A percentile compares a stretch with the other conserved stretches of the same genome.
These are phyloP conservation scores for Oncorhynchus clarkii DNA, from an alignment of 2,113 vertebrate species.

Conservation along the genomic window DNA sequence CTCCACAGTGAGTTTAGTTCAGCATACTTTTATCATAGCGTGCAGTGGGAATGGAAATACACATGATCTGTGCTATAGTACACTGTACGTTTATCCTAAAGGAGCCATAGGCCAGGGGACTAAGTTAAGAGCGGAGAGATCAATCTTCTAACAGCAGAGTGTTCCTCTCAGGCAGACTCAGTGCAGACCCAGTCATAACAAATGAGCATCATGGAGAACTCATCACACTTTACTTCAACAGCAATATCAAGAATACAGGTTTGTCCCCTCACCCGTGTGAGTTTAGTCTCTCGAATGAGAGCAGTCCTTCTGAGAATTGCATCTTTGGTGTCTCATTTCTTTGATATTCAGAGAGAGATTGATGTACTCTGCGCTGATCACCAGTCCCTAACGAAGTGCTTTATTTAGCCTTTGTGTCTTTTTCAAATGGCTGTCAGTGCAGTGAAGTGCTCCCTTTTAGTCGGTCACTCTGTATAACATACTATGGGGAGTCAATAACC, in stretches of 20 bases:
- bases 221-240: conserved; percentile 9
- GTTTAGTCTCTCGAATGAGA: conserved; percentile 3
- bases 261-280: conserved; percentile 14
- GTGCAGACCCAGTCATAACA: conserved; percentile 13
- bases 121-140: not conserved
- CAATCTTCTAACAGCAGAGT: not conserved
- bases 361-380: conserved; percentile 35
- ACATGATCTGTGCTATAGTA: not conserved
- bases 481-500: too few species aligned
- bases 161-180: too few species aligned
- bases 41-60: conserved; percentile 25
- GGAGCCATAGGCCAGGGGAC: conserved; percentile 1
- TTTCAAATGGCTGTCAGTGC: conserved; percentile 35
- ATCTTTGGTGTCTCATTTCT: conserved; percentile 24
- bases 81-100: not conserved
- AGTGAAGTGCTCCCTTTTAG: conserved; percentile 19
- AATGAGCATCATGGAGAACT: conserved; percentile 32
- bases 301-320: conserved; percentile 15
- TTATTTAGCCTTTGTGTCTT: conserved; percentile 42
- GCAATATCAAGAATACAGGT: conserved; percentile 11
- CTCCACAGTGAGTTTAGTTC: conserved; percentile 38
- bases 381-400: conserved; percentile 28
- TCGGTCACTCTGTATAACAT: too few species aligned
- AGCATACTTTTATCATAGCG: conserved; percentile 11
- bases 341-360: conserved; percentile 17